Evolutionary conservation across 2,888 invertebrate genomes (phyloP).

Genomic region (Cheilosia soror): DNA sequence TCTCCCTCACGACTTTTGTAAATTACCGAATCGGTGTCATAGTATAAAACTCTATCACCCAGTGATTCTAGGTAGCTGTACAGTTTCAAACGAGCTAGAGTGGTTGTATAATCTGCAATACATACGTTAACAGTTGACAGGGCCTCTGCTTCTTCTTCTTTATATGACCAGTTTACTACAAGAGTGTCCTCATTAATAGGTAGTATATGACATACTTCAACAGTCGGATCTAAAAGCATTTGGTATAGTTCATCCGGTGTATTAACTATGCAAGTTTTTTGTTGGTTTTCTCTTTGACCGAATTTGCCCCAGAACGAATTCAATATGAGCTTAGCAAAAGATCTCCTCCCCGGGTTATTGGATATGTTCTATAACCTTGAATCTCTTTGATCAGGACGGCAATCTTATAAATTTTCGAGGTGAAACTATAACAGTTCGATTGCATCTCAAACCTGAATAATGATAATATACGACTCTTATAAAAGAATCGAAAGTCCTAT

Average conservation of each 20-base stretch:
- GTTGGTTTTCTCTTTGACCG: neutral
- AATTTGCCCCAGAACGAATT: neutral
- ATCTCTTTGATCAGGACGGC: slow-evolving; percentile 78
- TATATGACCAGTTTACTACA: no score
- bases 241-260: neutral
- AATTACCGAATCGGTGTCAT: slow-evolving; percentile 81
- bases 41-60: slow-evolving; percentile 79
- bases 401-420: slow-evolving; percentile 78
- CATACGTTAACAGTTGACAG: neutral
- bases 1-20: slow-evolving; percentile 71
- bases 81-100: slow-evolving; percentile 79
- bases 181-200: no score
- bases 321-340: no score
- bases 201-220: no score
- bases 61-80: slow-evolving; percentile 79
- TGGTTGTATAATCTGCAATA: slow-evolving; percentile 79
- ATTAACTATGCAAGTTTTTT: no score
- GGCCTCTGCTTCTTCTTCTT: no score
- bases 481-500: neutral
- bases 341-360: no score
- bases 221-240: neutral
- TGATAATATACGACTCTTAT: slow-evolving; percentile 26
- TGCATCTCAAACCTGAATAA: slow-evolving; percentile 71
- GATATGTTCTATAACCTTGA: slow-evolving; percentile 77
- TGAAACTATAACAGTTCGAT: slow-evolving; percentile 77